These are phyloP conservation scores for Formicarius rufipectus DNA, from an alignment of 2,113 vertebrate genomes.

Conservation along the genomic window DNA sequence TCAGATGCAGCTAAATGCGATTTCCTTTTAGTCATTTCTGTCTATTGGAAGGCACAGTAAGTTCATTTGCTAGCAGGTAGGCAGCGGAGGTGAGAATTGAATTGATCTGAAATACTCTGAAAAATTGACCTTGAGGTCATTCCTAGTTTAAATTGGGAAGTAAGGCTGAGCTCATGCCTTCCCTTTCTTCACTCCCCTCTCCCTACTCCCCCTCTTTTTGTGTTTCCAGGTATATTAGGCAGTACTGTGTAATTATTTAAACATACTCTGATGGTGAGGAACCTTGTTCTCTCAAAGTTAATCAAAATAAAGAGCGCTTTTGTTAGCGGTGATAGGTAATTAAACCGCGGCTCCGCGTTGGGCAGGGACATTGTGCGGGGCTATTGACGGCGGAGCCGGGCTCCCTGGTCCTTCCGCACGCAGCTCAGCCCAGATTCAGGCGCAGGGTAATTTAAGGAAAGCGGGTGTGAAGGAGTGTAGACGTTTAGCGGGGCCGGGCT, in stretches of 20 bases:
- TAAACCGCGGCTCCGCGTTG: conserved; percentile 16
- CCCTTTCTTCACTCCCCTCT: conserved; percentile 32
- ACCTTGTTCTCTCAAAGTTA: conserved; percentile 51
- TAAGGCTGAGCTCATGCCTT: conserved; percentile 50
- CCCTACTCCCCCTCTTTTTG: neutral
- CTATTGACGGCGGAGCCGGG: neutral
- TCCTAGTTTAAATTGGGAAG: conserved; percentile 68
- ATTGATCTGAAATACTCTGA: conserved; percentile 69
- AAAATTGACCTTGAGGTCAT: conserved; percentile 66
- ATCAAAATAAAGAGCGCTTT: conserved; percentile 71
- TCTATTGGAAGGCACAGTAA: conserved; percentile 50
- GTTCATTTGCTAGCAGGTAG: conserved; percentile 68
- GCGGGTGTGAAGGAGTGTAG: neutral
- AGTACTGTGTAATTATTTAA: conserved; percentile 57
- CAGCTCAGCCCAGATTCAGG: neutral
- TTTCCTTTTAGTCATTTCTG: conserved; percentile 56
- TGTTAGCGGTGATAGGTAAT: conserved; percentile 58
- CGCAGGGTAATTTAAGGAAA: neutral
- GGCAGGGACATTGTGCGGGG: neutral
- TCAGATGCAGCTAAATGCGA: conserved; percentile 48
- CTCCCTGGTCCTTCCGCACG: rapidly evolving
- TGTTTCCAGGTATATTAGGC: conserved; percentile 17
- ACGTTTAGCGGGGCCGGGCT: neutral
- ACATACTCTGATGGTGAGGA: conserved; percentile 22
- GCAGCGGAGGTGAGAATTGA: conserved; percentile 70